These are phyloP conservation scores for Ifrita kowaldi DNA, from an alignment of 2,113 vertebrate species.

Conservation along the genomic window DNA sequence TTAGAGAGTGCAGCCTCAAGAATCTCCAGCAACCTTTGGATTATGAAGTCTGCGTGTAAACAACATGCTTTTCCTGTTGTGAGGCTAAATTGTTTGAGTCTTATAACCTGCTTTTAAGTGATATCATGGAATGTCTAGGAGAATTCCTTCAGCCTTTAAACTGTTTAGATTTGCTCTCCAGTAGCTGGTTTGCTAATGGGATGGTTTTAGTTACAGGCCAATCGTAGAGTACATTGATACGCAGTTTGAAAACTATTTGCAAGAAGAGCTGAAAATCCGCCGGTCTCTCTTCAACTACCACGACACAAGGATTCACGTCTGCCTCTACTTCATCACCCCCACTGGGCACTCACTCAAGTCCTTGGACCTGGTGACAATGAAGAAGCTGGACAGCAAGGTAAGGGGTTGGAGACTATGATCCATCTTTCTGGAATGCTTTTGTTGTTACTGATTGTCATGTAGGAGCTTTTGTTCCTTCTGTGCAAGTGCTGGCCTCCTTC, in stretches of 20 bases:
- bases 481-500: neutral
- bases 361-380: conserved; percentile 96
- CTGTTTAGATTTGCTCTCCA: neutral
- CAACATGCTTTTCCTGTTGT: neutral
- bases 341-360: conserved; percentile 97
- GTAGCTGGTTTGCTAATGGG: conserved; percentile 65
- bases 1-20: neutral
- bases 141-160: neutral
- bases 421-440: neutral
- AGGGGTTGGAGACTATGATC: neutral
- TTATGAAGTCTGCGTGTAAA: neutral
- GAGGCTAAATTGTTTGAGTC: neutral
- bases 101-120: neutral
- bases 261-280: conserved; percentile 98
- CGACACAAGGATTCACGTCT: conserved; percentile 93
- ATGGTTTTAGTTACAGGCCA: conserved; percentile 91
- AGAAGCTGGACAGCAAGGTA: conserved; percentile 98
- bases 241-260: conserved; percentile 97
- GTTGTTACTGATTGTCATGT: fast-evolving
- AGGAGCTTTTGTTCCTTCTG: neutral
- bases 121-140: neutral
- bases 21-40: neutral
- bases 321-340: conserved; percentile 97
- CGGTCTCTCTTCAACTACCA: conserved; percentile 97
- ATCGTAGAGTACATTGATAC: conserved; percentile 98